phyloP scores from a whole-genome alignment of 2,797 vertebrate species.

The Lerista edwardsae region DNA sequence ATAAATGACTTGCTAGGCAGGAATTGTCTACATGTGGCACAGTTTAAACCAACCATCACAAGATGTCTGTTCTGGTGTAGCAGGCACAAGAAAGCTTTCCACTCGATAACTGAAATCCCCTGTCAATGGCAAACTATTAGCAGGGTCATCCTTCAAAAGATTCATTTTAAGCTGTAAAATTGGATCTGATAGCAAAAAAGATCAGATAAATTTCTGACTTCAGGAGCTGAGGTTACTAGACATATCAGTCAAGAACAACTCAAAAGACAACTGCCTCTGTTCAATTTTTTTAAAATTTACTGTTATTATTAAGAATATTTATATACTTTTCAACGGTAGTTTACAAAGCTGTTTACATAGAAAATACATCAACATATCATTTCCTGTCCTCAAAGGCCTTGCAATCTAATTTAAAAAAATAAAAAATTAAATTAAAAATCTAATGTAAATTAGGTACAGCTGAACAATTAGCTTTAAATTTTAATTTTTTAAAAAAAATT shows the following conservation, averaged over 20 bases:
- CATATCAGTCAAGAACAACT: not conserved
- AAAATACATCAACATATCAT: too few relatives aligned
- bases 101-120: not conserved
- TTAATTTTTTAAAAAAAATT: not conserved
- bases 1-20: not conserved
- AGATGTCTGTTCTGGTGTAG: not conserved
- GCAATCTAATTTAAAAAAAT: too few relatives aligned
- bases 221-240: not conserved
- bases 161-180: not conserved
- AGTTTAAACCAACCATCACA: not conserved
- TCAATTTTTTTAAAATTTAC: too few relatives aligned
- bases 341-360: too few relatives aligned
- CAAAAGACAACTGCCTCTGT: not conserved
- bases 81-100: not conserved
- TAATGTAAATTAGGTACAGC: not conserved
- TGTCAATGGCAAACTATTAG: not conserved
- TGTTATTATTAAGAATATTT: too few relatives aligned
- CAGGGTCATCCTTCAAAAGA: conserved; percentile 11
- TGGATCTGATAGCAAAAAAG: not conserved
- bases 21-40: not conserved
- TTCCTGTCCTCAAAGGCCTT: too few relatives aligned
- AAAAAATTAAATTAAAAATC: too few relatives aligned
- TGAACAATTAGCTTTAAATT: not conserved
- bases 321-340: too few relatives aligned
- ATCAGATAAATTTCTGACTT: conserved; percentile 13